A percentile compares a stretch with the other conserved stretches of the same genome.
Conservation (phyloP, 1,140 invertebrate genomes). For the Phocides pigmalion region DNA sequence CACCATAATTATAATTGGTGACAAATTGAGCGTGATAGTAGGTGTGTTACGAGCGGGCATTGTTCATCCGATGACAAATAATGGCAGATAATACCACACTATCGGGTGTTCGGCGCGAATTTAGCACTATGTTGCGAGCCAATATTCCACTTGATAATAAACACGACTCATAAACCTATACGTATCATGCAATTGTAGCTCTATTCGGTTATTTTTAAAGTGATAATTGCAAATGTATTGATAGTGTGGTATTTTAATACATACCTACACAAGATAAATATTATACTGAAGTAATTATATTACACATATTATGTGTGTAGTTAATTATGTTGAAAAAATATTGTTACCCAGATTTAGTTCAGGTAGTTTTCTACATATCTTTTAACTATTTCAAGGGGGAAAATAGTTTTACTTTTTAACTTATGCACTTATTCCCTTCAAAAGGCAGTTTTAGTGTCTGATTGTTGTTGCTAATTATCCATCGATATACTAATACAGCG, state of each 20-base stretch:
- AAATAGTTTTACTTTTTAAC: too few relatives aligned
- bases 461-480: too few relatives aligned
- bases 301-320: too few relatives aligned
- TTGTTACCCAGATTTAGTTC: too few relatives aligned
- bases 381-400: too few relatives aligned
- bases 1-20: conserved; percentile 63
- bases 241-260: conserved; percentile 1
- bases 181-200: conserved; percentile 28
- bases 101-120: conserved; percentile 74
- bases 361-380: too few relatives aligned
- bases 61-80: conserved; percentile 79
- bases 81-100: conserved; percentile 79
- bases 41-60: conserved; percentile 65
- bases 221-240: conserved; percentile 12
- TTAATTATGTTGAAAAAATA: too few relatives aligned
- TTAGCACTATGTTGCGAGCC: conserved; percentile 77
- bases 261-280: too few relatives aligned
- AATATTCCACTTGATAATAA: conserved; percentile 78
- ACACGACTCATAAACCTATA: conserved; percentile 50
- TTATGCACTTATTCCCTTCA: too few relatives aligned
- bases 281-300: too few relatives aligned
- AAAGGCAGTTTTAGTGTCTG: too few relatives aligned
- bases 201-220: conserved; percentile 21
- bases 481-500: too few relatives aligned
- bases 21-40: conserved; percentile 75